Percentiles rank a stretch among this genome's conserved stretches.
Evolutionary conservation across 2,797 vertebrate species (phyloP).

Genomic region (Pitangus sulphuratus): DNA sequence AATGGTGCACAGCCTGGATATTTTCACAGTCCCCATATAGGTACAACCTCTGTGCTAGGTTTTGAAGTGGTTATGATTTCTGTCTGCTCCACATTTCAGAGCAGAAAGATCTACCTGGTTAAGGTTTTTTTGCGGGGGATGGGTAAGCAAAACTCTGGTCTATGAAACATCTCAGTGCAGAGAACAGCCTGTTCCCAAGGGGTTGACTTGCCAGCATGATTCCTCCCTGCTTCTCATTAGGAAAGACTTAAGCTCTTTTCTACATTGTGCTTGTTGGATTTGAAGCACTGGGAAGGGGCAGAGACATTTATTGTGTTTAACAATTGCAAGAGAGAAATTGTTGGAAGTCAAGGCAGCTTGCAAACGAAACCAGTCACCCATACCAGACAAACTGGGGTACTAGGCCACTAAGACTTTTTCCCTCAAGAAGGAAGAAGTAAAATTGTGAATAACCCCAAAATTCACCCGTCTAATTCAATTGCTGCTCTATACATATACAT

Average conservation of each 20-base stretch:
- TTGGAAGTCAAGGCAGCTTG: neutral
- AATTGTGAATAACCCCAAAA: neutral
- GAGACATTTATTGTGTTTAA: neutral
- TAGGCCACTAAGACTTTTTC: neutral
- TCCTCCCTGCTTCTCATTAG: slow-evolving; percentile 9
- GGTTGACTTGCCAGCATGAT: neutral
- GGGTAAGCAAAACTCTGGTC: neutral
- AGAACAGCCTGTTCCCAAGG: slow-evolving; percentile 19
- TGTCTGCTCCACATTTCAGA: neutral
- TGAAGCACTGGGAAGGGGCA: neutral
- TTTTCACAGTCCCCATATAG: neutral
- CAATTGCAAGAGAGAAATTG: neutral
- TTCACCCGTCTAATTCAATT: neutral
- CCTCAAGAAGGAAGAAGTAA: neutral
- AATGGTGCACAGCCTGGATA: neutral
- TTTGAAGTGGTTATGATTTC: neutral
- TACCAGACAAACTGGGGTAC: neutral
- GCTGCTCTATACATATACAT: fast-evolving
- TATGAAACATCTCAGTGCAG: neutral
- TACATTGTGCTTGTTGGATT: neutral
- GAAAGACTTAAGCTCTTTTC: neutral
- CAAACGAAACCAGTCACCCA: neutral
- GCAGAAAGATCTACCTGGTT: neutral
- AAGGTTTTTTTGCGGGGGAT: neutral
- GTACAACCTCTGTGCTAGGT: neutral